These are phyloP conservation scores for Rhagonycha lutea DNA, from an alignment of 2,888 invertebrate species.

Conservation along the genomic window DNA sequence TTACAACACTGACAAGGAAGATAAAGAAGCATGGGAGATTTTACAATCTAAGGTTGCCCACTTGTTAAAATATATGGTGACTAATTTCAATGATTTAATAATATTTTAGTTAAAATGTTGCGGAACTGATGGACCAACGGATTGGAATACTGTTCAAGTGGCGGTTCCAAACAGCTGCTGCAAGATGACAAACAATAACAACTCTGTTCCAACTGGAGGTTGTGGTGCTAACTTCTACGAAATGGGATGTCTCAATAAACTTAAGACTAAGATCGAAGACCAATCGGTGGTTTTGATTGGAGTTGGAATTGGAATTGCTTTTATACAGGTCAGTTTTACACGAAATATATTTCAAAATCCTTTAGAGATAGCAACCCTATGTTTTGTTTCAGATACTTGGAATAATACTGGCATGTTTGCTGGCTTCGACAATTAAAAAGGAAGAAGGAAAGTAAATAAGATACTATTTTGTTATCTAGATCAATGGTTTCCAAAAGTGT, in stretches of 20 bases:
- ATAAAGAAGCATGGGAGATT: constrained; percentile 74
- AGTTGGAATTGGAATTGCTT: constrained; percentile 68
- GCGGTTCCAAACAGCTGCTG: constrained; percentile 67
- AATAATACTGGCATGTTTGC: constrained; percentile 81
- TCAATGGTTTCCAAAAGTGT: too few relatives aligned
- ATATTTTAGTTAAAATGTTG: constrained; percentile 58
- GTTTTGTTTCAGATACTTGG: constrained; percentile 72
- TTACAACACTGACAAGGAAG: constrained; percentile 63
- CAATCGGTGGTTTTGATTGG: constrained; percentile 64
- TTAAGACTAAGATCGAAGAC: constrained; percentile 60
- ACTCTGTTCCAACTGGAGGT: constrained; percentile 46
- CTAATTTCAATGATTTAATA: neutral
- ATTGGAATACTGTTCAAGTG: constrained; percentile 48
- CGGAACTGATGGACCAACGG: constrained; percentile 48
- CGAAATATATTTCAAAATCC: neutral
- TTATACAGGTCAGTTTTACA: constrained; percentile 56
- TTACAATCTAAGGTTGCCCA: constrained; percentile 66
- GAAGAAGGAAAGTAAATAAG: constrained; percentile 22
- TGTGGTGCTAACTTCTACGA: constrained; percentile 45
- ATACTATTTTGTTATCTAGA: neutral
- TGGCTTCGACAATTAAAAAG: constrained; percentile 56
- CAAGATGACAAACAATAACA: constrained; percentile 45
- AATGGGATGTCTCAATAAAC: constrained; percentile 61
- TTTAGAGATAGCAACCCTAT: neutral
- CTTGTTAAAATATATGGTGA: neutral